Base-by-base conservation (phyloP, 2,888 invertebrate genomes). In the Miltochrista miniata region DNA sequence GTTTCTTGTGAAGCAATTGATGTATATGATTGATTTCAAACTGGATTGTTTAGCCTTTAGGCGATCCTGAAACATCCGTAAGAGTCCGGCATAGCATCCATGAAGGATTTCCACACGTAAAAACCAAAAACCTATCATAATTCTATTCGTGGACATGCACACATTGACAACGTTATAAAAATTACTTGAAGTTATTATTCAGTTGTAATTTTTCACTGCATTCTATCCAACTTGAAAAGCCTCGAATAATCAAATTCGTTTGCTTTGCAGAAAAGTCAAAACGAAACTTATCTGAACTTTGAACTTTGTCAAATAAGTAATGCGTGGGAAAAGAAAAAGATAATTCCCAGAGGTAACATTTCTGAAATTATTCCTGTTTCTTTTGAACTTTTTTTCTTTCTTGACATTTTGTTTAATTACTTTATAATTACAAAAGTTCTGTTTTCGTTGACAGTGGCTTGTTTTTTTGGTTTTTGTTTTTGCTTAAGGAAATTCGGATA, bases 241-340 rank as follows among this genome's bases (percentile, higher is more conserved):
- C n/a, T n/a, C 11, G 7, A 10, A 29, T 24, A 35, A 24, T 13
- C 4, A 13, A 35, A 29, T 11, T 10, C 7, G 0, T n/a, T 7
- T 7, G 2, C 12, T 18, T 18, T 10, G 2, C 10, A 31, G 15
- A 10, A 43, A 0, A 31, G 10, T n/a, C n/a, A 36, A 14, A 11
- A 41, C 31, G 31, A 48, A 36, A 24, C 7, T n/a, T 31, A 44
- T 29, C 37, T n/a, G n/a, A n/a, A n/a, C n/a, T n/a, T n/a, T 36
- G 30, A 38, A 49, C 31, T 49, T 51, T 53, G n/a, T 15, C 35
- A 62, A 54, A n/a, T n/a, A n/a, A n/a, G n/a, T n/a, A 68, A 60
- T 62, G 54, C 55, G 61, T 56, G 59, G 53, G 53, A 54, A 53
- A 52, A 54, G 43, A 56, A 61, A 63, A 64, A n/a, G n/a, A n/a